Conservation (phyloP, 2,797 vertebrate species). For the Mus caroli region DNA sequence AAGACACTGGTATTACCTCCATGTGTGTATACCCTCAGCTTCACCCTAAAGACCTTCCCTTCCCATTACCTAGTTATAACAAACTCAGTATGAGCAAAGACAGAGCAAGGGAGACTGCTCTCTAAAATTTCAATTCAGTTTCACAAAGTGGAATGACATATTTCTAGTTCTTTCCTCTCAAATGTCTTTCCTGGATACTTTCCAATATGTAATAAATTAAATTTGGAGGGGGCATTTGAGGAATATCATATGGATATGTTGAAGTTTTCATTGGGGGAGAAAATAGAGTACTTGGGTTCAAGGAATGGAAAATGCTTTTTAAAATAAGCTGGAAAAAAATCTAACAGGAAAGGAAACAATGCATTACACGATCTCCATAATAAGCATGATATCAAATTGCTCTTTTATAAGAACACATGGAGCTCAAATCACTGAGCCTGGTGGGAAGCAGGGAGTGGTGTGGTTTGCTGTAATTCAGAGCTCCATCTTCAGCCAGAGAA, state of each 20-base stretch:
- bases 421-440: background rate
- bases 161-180: background rate
- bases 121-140: constrained; percentile 36
- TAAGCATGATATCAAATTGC: constrained; percentile 27
- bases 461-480: background rate
- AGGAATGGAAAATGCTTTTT: background rate
- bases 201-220: constrained; percentile 3
- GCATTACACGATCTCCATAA: background rate
- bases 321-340: background rate
- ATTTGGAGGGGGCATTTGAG: constrained; percentile 12
- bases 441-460: background rate
- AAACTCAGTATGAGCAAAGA: background rate
- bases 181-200: constrained; percentile 19
- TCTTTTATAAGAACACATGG: background rate
- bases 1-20: background rate
- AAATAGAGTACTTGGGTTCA: background rate
- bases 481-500: constrained; percentile 32
- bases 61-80: background rate
- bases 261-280: background rate
- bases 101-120: background rate
- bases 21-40: background rate
- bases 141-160: background rate
- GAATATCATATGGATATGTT: background rate
- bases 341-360: constrained; percentile 52
- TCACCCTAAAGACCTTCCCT: background rate